Evolutionary conservation across 2,888 invertebrate species (phyloP), one percentile per base, ranked within the genome.

Genomic region (Eurois occulta): DNA sequence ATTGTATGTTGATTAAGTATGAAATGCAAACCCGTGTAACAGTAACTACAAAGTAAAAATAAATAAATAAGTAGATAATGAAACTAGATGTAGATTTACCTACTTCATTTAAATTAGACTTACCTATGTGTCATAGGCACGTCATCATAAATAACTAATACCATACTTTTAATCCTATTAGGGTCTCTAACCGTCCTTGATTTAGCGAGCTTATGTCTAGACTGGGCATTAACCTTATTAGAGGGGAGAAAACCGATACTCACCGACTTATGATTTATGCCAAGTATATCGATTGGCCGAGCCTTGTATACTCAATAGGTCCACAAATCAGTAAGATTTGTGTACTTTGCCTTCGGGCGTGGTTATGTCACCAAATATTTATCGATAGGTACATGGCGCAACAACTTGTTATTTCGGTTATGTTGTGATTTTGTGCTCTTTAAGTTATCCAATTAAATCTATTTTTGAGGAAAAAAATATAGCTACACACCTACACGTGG

Each of bases 161-260:
- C 60, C 28, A 13, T 52, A 52, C 62, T 58, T 58, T 72, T 69
- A 72, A 81, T 43, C 65, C 75, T 68, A 72, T 68, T 77, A 76
- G 4, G 35, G 38, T 70, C 18, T 65, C 8, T 16, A 43, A n/a
- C 24, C 11, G 78, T 68, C 84, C 79, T 79, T 43, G 75, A 71
- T 65, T 55, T 60, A 67, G 35, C 32, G 24, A 35, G 28, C 43
- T 75, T 75, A 69, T 65, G 87, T 79, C 84, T 84, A 84, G 87
- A 83, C 87, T 60, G 35, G 16, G 28, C 70, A 64, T 81, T 74
- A 85, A 68, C 67, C 64, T 18, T 65, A 85, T 48, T 84, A 85
- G 8, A 38, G 32, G 48, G 67, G 72, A 58, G 28, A 58, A 72
- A 82, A 82, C 43, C 60, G 43, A 28, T 32, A 52, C 18, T 46